These are phyloP conservation scores for Chelon auratus DNA, from an alignment of 2,797 vertebrate genomes.

Conservation along the genomic window DNA sequence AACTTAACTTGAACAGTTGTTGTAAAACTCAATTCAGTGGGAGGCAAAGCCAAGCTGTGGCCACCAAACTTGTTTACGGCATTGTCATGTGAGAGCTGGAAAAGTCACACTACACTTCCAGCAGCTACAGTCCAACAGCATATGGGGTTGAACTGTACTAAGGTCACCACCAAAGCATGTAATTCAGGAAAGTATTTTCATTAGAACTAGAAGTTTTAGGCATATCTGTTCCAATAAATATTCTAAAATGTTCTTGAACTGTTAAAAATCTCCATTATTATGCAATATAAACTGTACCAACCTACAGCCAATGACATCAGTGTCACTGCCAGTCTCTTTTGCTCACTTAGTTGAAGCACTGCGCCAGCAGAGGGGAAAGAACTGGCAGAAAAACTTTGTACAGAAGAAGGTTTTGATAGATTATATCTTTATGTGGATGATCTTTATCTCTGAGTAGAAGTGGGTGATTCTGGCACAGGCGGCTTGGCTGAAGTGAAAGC, in stretches of 20 bases:
- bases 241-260: slow-evolving; percentile 4
- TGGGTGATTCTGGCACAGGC: slow-evolving; percentile 59
- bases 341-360: slow-evolving; percentile 48
- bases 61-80: slow-evolving; percentile 54
- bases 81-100: slow-evolving; percentile 54
- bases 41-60: slow-evolving; percentile 41
- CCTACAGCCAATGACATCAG: slow-evolving; percentile 15
- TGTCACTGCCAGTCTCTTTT: slow-evolving; percentile 50
- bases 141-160: slow-evolving; percentile 1
- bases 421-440: slow-evolving; percentile 44
- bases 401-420: slow-evolving; percentile 48
- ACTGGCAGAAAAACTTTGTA: slow-evolving; percentile 42
- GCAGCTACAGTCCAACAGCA: neutral
- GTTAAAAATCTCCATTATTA: slow-evolving; percentile 8
- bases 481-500: slow-evolving; percentile 34
- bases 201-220: neutral
- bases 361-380: slow-evolving; percentile 51
- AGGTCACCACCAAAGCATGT: neutral
- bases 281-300: slow-evolving; percentile 23
- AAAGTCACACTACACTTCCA: slow-evolving; percentile 19
- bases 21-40: slow-evolving; percentile 51
- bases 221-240: slow-evolving; percentile 1
- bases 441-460: slow-evolving; percentile 60
- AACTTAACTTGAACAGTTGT: slow-evolving; percentile 61
- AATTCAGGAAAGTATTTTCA: neutral